Evolutionary conservation across 2,888 invertebrate species (phyloP), one percentile per base, ranked within the genome.

Genomic region (Catonia carolina): DNA sequence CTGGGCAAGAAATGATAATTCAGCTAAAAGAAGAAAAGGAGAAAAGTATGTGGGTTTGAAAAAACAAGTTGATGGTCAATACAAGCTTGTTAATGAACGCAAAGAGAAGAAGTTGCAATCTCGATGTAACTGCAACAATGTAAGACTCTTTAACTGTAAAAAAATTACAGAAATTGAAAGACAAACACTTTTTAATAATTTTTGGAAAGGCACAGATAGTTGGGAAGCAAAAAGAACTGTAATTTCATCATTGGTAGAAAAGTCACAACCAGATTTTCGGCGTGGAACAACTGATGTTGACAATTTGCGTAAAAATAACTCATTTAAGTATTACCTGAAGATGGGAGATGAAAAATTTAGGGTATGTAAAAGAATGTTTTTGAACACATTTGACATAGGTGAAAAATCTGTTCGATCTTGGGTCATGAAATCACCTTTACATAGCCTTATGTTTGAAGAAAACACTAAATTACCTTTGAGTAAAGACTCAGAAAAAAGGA

Each of bases 21-120:
- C 49, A 22, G 49, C 36, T 55, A 49, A 55, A 55, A 55, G 55
- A 37, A 55, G 20, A 35, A 55, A 20, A 48, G 55, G 55, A 14
- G 55, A 55, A 49, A 2, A 5, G 5, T 55, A 55, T 48, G 35
- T 55, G 17, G 55, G 55, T 14, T 22, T 55, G 37, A 55, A 55
- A 22, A 55, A 55, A 22, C 55, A 49, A 49, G 48, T 48, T 10
- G 22, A 36, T 48, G 55, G 27, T 23, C 41, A 17, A 41, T 55
- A 55, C 14, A 36, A 47, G 35, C 18, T 55, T 37, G 18, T 8
- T 18, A 36, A 20, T 55, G 49, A 55, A 20, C 48, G 23, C n/a
- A 23, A 55, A 23, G 36, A 22, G 12, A 55, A 17, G 39, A 27
- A 55, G 23, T 15, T 55, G 7, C 18, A 33, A 55, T 37, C 12